Conservation (phyloP, 1,140 invertebrate genomes). For the Coboldia fuscipes region DNA sequence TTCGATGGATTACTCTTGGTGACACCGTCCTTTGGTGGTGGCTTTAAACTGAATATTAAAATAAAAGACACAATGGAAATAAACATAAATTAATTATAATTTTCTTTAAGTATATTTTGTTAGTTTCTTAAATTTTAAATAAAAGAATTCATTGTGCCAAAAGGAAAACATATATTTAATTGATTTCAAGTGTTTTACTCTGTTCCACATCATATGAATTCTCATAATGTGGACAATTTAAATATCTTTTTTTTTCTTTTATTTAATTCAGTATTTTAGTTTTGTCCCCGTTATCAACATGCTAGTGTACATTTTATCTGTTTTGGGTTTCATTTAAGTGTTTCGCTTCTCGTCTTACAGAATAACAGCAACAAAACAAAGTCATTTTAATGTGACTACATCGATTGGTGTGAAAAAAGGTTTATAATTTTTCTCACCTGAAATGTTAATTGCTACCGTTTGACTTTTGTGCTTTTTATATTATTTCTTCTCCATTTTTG, state of each 20-base stretch:
- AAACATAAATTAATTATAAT: constrained; percentile 5
- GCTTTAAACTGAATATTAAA: constrained; percentile 63
- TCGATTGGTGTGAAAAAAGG: background rate
- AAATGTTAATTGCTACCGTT: constrained; percentile 1
- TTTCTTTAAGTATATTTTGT: background rate
- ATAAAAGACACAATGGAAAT: constrained; percentile 15
- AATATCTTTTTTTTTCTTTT: too few relatives aligned
- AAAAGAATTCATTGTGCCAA: background rate
- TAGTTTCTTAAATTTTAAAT: background rate
- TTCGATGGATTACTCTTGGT: constrained; percentile 99
- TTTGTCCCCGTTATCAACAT: background rate
- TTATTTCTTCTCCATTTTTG: too few relatives aligned
- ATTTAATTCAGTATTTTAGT: too few relatives aligned
- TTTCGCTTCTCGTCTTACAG: background rate
- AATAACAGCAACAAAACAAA: background rate
- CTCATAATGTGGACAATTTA: background rate
- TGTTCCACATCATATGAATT: background rate
- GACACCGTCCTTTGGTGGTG: constrained; percentile 84
- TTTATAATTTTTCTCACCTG: constrained; percentile 1
- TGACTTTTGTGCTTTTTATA: too few relatives aligned
- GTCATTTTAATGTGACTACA: background rate
- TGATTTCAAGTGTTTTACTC: background rate
- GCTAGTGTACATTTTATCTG: background rate
- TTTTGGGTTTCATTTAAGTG: background rate
- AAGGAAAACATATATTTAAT: background rate